Base-by-base conservation (phyloP, 2,888 invertebrate genomes). In the Crioceris asparagi region DNA sequence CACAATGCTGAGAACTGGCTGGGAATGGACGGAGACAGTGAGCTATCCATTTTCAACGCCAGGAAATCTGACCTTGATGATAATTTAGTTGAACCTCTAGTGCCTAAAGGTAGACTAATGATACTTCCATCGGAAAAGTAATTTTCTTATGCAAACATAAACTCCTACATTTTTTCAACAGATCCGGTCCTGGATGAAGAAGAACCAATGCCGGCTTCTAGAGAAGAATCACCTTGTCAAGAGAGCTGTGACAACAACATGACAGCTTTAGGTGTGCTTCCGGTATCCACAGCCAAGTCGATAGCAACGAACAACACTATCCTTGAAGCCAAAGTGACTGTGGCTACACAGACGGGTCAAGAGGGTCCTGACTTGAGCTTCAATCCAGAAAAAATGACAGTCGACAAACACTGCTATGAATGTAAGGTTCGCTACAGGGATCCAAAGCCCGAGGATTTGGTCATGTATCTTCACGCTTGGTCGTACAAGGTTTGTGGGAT, bases 381-480 rank as follows among this genome's bases (percentile, higher is more conserved):
- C 56, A 72, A 77, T 50, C 70, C 74, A 29, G 79, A 79, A 46
- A 81, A 83, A 57, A 75, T 85, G 67, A 76, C 81, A 8, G 66
- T 81, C 8, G 91, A 93, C 61, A 79, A 81, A 25, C 82, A 90
- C 61, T 96, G 94, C 68, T 84, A 86, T 62, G 90, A 92, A 65
- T 96, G 94, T 66, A 87, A 87, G 65, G 84, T 88, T 40, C 75
- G 85, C 42, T 93, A 88, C 68, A 72, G 86, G 47, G 94, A 96
- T 65, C 94, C 96, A 0, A 78, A 84, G 45, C 87, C 90, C 0
- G 77, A 84, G 49, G 91, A 94, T 64, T 75, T 96, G 41, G 83
- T 93, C 50, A 91, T 96, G 88, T 96, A 90, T 66, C 75, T 96
- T 29, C 96, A 96, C 66, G 94, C 94, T 18, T 87, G 87, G 85